These are phyloP conservation scores for Helicoverpa assulta DNA, from an alignment of 2,888 invertebrate genomes.

Conservation along the genomic window DNA sequence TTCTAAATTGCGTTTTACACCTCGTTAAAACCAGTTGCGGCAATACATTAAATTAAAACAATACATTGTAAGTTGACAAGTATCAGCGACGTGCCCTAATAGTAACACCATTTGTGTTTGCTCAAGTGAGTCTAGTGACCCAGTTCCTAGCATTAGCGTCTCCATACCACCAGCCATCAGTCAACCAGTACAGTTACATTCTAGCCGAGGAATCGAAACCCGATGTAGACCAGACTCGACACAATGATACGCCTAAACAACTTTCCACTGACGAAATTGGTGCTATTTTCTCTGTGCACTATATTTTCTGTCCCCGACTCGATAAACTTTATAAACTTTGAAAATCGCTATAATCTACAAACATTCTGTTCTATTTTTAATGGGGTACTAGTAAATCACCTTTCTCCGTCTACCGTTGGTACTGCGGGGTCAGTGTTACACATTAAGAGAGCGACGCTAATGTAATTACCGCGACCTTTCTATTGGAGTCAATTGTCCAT, in stretches of 20 bases:
- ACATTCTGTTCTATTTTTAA: conserved; percentile 34
- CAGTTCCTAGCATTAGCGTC: conserved; percentile 80
- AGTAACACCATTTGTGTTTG: conserved; percentile 69
- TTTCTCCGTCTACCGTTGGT: conserved; percentile 59
- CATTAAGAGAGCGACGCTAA: conserved; percentile 78
- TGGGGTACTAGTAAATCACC: conserved; percentile 49
- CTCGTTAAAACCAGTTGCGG: conserved; percentile 62
- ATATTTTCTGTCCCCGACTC: conserved; percentile 43
- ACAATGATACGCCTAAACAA: conserved; percentile 58
- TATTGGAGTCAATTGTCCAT: conserved; percentile 82
- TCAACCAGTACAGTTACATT: conserved; percentile 73
- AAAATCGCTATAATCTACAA: conserved; percentile 50
- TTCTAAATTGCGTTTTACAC: conserved; percentile 64
- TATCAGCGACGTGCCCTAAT: conserved; percentile 63
- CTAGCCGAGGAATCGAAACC: conserved; percentile 58
- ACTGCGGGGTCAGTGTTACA: conserved; percentile 67
- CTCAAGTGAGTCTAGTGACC: conserved; percentile 79
- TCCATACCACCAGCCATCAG: conserved; percentile 70
- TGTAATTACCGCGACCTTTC: conserved; percentile 85
- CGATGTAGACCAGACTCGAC: conserved; percentile 47
- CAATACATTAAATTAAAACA: conserved; percentile 62
- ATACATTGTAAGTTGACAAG: conserved; percentile 33
- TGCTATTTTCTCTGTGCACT: conserved; percentile 51
- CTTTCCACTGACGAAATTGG: conserved; percentile 58
- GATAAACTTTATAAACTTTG: conserved; percentile 51